A percentile compares a stretch with the other conserved stretches of the same genome.
Evolutionary conservation across 1,140 invertebrate genomes (phyloP).

Genomic region (Hirudo medicinalis): DNA sequence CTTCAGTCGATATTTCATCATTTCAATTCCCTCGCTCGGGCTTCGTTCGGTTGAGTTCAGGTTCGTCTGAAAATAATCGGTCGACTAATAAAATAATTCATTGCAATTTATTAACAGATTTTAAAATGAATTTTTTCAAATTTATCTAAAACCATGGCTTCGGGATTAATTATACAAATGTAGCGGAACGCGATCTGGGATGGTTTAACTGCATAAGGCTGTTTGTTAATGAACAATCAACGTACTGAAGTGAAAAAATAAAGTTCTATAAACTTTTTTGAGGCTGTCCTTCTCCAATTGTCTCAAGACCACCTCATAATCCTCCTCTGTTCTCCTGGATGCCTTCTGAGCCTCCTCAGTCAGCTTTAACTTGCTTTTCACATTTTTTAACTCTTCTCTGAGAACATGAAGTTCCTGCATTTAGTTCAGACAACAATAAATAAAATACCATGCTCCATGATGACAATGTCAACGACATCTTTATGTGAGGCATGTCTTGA

Average conservation of each 20-base stretch:
- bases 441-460: too few species aligned
- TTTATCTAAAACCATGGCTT: neutral
- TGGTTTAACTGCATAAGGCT: neutral
- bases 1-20: constrained; percentile 30
- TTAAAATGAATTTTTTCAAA: too few species aligned
- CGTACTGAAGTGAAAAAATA: too few species aligned
- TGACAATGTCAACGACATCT: too few species aligned
- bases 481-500: too few species aligned
- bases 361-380: constrained; percentile 32
- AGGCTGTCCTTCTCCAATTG: constrained; percentile 35
- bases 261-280: neutral
- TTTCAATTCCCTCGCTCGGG: neutral
- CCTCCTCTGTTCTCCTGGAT: constrained; percentile 36
- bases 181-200: neutral
- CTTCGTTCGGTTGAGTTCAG: neutral
- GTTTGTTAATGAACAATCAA: neutral
- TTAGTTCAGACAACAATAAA: too few species aligned
- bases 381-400: neutral
- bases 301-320: constrained; percentile 38
- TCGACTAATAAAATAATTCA: too few species aligned
- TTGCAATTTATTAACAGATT: too few species aligned
- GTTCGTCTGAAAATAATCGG: neutral
- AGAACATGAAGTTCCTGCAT: neutral
- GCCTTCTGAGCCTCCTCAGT: constrained; percentile 36
- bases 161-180: neutral